Evolutionary conservation across 2,113 vertebrate species (phyloP), one percentile per base, ranked within the genome.

Genomic region (Bufo bufo): DNA sequence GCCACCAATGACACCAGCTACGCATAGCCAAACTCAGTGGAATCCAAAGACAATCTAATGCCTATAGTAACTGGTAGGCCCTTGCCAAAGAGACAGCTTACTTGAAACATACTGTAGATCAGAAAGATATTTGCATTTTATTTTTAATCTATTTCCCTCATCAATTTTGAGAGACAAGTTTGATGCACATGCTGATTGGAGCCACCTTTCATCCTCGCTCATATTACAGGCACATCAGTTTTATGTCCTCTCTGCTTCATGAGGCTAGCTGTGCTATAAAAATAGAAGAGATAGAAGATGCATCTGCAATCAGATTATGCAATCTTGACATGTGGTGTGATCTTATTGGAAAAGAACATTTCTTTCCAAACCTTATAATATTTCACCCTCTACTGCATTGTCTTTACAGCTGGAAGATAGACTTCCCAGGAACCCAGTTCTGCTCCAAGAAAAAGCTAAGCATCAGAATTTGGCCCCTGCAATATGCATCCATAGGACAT

Each of bases 241-340:
- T 47, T 49, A 49, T 75, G 6, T 17, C 17, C 4, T 77, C 74
- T 58, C n/a, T 19, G n/a, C 11, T 56, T 78, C 19, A 45, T 54
- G 20, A 8, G 0, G 17, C 45, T 69, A 33, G 13, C 33, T 19
- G 6, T 72, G 52, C 50, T 59, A 17, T 47, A 47, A 72, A 72
- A 75, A 8, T 43, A 77, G 72, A 85, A 20, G 13, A 14, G 20
- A 85, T 85, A 75, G 56, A 49, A 84, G 20, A 59, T 61, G 20
- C 82, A 33, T 84, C 47, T 54, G 63, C 84, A 16, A 16, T 85
- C 19, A 11, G 16, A 63, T 77, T 59, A 63, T 85, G 56, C 72
- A 85, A 85, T 77, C 52, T 58, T 85, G 84, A 74, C 52, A 63
- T 77, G 75, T 65, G 75, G n/a, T 65, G 75, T 65, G 75, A 14